Conservation (phyloP, 2,888 invertebrate genomes). For the Cerastis rubricosa region DNA sequence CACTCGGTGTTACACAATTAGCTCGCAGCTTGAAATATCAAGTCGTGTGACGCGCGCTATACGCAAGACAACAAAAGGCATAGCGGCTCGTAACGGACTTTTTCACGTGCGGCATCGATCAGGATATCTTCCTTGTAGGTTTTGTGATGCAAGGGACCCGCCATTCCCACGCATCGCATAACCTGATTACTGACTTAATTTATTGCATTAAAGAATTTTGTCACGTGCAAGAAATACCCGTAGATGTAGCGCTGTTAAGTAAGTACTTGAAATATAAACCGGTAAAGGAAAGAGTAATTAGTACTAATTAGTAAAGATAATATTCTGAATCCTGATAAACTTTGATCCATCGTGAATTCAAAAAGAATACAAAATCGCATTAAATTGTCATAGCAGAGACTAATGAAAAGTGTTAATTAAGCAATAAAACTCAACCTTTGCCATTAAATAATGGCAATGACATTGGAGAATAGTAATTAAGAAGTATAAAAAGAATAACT, state of each 20-base stretch:
- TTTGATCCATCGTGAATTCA: neutral
- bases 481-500: constrained; percentile 5
- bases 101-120: constrained; percentile 82
- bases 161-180: constrained; percentile 83
- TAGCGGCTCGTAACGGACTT: constrained; percentile 89
- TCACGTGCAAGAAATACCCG: constrained; percentile 34
- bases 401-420: neutral
- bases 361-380: neutral
- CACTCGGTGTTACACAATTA: neutral
- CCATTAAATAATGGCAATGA: neutral
- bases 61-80: constrained; percentile 82
- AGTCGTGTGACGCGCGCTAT: constrained; percentile 59
- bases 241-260: neutral
- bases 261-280: neutral
- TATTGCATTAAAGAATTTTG: constrained; percentile 31
- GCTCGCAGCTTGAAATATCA: constrained; percentile 73
- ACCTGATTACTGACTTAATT: constrained; percentile 65
- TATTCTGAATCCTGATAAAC: neutral
- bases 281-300: neutral
- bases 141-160: constrained; percentile 74
- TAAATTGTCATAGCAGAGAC: neutral
- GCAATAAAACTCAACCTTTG: constrained; percentile 11
- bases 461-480: constrained; percentile 1
- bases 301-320: neutral
- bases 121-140: constrained; percentile 81